Base-by-base conservation (phyloP, 2,113 vertebrate genomes). In the Macrotus californicus region DNA sequence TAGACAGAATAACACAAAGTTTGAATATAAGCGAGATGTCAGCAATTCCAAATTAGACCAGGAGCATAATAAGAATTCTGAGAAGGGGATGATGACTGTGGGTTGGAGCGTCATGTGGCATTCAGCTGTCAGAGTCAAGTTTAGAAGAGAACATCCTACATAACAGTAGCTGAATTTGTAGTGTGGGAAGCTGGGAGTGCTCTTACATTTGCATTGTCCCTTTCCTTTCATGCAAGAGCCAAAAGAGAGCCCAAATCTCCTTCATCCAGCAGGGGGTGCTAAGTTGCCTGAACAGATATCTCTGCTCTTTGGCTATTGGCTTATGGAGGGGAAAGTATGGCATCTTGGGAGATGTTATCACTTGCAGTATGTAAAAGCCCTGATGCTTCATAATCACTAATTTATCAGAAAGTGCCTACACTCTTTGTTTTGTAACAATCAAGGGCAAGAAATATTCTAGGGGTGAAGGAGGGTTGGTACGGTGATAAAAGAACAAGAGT, bases 221-320 rank as follows among this genome's bases (percentile, higher is more conserved):
- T 76, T 91, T 21, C 77, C 36, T 18, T 72, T 41, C 14, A 52
- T 14, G 67, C 24, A 13, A 46, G 59, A 77, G 18, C 15, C 93
- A 22, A n/a, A 87, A 31, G 52, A 50, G 7, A 29, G 5, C 39
- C 59, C 76, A 72, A 14, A 8, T 70, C 18, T 75, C 76, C 77
- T 94, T 39, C 59, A 15, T 24, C 85, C 91, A 91, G 54, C 34
- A 96, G 94, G 90, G 67, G 41, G 73, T 72, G 79, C 75, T 22
- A 4, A 41, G 46, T 8, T 34, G 16, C 67, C 66, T 96, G 75
- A 52, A 50, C n/a, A 84, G 70, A 61, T 16, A 5, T 64, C 14
- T 75, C 64, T 89, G 21, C 19, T 36, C 52, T 85, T 43, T 21
- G 54, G 13, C 61, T 19, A 0, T 0, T 75, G 70, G 52, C 14